Evolutionary conservation across 2,888 invertebrate species (phyloP), one percentile per base, ranked within the genome.

Genomic region (Osmoderma eremita): DNA sequence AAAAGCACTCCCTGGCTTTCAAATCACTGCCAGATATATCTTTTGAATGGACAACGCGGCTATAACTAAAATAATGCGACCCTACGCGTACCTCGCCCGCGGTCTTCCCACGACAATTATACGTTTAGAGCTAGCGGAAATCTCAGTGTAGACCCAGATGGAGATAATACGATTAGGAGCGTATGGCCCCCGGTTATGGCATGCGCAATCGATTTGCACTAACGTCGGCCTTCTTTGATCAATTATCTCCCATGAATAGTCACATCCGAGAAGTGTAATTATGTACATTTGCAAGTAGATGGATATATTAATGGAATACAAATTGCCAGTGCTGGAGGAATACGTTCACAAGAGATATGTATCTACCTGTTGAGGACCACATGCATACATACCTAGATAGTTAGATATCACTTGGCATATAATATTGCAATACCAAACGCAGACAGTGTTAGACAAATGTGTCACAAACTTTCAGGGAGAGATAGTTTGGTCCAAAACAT

Each of bases 181-280:
- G 53, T 38, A 38, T 8, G 18, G 38, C 53, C 53, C 38, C 10
- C 38, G 53, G 53, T 53, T 53, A 53, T 53, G 17, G 38, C 53
- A 53, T 53, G 24, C 38, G 18, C 17, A 18, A 39, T 38, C 53
- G 53, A 53, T 53, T 53, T 53, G 53, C 20, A 18, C 24, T 51
- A 51, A 51, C 24, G 24, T 24, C 50, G 50, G 56, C 48, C n/a
- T 20, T 30, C 66, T 66, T 61, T 61, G 50, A 61, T 61, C 66
- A 61, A 58, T 66, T 66, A 66, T 61, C 38, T 61, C 10, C 45
- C 49, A 50, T 18, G 58, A 66, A 39, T 39, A 38, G 30, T 24
- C 61, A 51, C 17, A 45, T 50, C 42, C 15, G 58, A 38, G 18
- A 48, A 42, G 20, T 24, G 42, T 39, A 38, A 17, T 53, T 38